Base-by-base conservation (phyloP, 2,797 vertebrate species). In the Lemur catta region DNA sequence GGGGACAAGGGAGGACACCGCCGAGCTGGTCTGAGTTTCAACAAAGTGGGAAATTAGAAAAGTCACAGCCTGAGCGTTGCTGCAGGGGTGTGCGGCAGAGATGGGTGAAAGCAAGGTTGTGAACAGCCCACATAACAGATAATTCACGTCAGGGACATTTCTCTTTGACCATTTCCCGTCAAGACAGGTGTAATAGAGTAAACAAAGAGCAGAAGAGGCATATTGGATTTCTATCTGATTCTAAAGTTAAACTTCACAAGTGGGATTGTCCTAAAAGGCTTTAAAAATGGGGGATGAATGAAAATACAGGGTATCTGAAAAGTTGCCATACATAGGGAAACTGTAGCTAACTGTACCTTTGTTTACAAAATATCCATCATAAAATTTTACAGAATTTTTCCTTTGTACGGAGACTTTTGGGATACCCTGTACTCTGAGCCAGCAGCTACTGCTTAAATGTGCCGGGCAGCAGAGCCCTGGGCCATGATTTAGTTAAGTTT, bases 81-180 rank as follows among this genome's bases (percentile, higher is more conserved):
- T 97, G 97, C 97, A 92, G 97, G 98, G 94, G 93, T 91, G 96
- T 96, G 89, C 41, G 96, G 94, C 95, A 94, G 97, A 97, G 92
- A 96, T 97, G 97, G 97, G 93, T 95, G 55, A 98, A 98, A 98
- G 93, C 91, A 92, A 96, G 93, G 93, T 97, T 97, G 98, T 84
- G 97, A 92, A 96, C 92, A 98, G 91, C 93, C 97, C 94, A 97
- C 75, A 48, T 61, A 89, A 89, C 96, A 98, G n/a, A 87, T 92
- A 89, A 96, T 89, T 97, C 93, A 96, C 89, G 85, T 85, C 28
- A 14, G 74, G 98, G 87, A 87, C 95, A 72, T 43, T 65, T 48
- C 65, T 69, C 96, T 97, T 88, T 71, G 55, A 85, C 85, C 87
- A 72, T 63, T 93, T 92, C 35, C 12, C 28, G 55, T 89, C 67